Conservation (phyloP, 64 coral and sea anemone species). For the Porites lutea region DNA sequence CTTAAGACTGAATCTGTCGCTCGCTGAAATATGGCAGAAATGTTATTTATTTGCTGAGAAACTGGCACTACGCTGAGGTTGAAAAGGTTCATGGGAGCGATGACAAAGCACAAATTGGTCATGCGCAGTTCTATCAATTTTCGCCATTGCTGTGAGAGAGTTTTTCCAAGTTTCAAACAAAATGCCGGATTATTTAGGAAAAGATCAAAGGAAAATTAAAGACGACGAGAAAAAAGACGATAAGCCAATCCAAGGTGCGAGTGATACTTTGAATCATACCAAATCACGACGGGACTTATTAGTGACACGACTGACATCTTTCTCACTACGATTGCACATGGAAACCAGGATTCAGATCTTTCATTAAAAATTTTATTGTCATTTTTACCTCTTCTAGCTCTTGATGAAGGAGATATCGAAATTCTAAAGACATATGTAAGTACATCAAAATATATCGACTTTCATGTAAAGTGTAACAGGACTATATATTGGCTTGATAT, state of each 20-base stretch:
- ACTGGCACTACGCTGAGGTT: neutral
- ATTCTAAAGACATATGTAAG: slow-evolving; percentile 99
- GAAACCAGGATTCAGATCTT: neutral
- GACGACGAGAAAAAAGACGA: slow-evolving; percentile 89
- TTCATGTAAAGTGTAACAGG: too few relatives aligned
- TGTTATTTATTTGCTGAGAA: too few relatives aligned
- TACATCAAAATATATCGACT: neutral
- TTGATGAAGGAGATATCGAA: slow-evolving; percentile 98
- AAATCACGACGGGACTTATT: too few relatives aligned
- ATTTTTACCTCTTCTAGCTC: slow-evolving; percentile 43
- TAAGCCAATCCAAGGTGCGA: slow-evolving; percentile 95
- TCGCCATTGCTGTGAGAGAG: slow-evolving; percentile 48
- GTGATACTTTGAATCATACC: neutral
- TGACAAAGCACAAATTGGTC: slow-evolving; percentile 37
- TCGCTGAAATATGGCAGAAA: too few relatives aligned
- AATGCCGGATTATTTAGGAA: slow-evolving; percentile 99
- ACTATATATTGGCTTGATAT: too few relatives aligned
- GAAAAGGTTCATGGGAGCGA: slow-evolving; percentile 16
- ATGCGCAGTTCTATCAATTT: slow-evolving; percentile 33
- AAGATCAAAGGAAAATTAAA: slow-evolving; percentile 97
- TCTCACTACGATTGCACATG: neutral
- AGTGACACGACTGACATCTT: too few relatives aligned
- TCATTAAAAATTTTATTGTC: slow-evolving; percentile 9
- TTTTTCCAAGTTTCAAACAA: slow-evolving; percentile 1
- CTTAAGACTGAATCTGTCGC: too few relatives aligned